Conservation (phyloP, 2,888 invertebrate species). For the Sclerodermus sp. region DNA sequence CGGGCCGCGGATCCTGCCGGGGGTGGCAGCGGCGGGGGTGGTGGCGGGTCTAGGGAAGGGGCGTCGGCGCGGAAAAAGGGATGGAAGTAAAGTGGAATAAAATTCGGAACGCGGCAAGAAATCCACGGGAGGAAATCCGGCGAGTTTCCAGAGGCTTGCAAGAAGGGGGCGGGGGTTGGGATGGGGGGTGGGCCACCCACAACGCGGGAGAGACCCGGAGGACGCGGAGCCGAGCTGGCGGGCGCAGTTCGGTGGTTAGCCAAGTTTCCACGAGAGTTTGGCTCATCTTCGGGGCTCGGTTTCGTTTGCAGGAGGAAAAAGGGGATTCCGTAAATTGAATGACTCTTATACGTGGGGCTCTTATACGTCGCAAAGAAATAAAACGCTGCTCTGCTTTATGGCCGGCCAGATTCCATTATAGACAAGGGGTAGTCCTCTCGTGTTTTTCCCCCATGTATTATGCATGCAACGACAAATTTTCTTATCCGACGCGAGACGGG, state of each 20-base stretch:
- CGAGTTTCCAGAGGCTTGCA: too few relatives aligned
- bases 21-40: too few relatives aligned
- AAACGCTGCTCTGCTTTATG: constrained; percentile 43
- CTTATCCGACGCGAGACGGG: constrained; percentile 34
- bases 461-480: constrained; percentile 52
- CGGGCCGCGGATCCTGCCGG: too few relatives aligned
- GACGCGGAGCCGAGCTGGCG: constrained; percentile 5
- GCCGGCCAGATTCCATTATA: constrained; percentile 52
- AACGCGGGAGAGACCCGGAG: too few relatives aligned
- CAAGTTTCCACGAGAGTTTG: constrained; percentile 49
- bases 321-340: constrained; percentile 52
- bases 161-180: too few relatives aligned
- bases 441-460: constrained; percentile 42
- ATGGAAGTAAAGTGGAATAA: too few relatives aligned
- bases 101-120: too few relatives aligned
- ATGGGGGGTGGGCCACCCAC: too few relatives aligned
- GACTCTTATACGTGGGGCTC: constrained; percentile 47
- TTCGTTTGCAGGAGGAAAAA: constrained; percentile 18
- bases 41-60: too few relatives aligned
- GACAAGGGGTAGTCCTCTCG: constrained; percentile 39
- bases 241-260: constrained; percentile 39
- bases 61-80: constrained; percentile 9
- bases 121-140: too few relatives aligned
- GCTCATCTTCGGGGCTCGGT: constrained; percentile 44
- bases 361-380: constrained; percentile 15